Evolutionary conservation across 2,797 vertebrate genomes (phyloP).

Genomic region (Poecilia wingei): DNA sequence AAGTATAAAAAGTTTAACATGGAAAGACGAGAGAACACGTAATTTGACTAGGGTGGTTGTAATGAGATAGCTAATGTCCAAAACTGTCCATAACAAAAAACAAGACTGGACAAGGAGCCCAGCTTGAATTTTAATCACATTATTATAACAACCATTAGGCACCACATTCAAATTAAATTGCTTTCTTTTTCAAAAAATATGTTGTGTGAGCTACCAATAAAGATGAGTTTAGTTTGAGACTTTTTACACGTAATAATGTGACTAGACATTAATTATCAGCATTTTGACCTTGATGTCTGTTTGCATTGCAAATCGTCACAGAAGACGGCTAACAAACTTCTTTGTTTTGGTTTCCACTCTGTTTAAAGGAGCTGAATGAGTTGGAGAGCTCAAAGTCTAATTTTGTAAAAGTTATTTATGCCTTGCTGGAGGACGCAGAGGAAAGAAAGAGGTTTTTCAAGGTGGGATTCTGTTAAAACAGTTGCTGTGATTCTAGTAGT

Average conservation of each 20-base stretch:
- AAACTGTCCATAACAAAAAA: neutral
- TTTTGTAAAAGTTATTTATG: conserved; percentile 38
- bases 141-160: neutral
- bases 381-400: conserved; percentile 48
- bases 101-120: neutral
- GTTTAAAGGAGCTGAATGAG: conserved; percentile 31
- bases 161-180: neutral
- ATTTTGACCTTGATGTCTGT: neutral
- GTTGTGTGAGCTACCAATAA: neutral
- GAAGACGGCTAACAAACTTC: neutral
- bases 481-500: neutral
- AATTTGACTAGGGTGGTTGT: neutral
- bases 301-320: neutral
- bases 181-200: neutral
- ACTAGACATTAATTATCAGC: neutral
- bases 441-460: conserved; percentile 37
- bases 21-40: neutral
- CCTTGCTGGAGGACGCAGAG: conserved; percentile 26
- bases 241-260: neutral
- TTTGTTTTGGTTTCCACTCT: conserved; percentile 2
- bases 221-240: neutral
- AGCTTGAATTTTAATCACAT: neutral
- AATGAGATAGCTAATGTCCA: neutral
- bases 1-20: neutral
- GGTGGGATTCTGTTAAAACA: conserved; percentile 4